Percentiles rank a stretch among this genome's conserved stretches.
phyloP scores from a whole-genome alignment of 2,888 invertebrate genomes.

The Allacma fusca region DNA sequence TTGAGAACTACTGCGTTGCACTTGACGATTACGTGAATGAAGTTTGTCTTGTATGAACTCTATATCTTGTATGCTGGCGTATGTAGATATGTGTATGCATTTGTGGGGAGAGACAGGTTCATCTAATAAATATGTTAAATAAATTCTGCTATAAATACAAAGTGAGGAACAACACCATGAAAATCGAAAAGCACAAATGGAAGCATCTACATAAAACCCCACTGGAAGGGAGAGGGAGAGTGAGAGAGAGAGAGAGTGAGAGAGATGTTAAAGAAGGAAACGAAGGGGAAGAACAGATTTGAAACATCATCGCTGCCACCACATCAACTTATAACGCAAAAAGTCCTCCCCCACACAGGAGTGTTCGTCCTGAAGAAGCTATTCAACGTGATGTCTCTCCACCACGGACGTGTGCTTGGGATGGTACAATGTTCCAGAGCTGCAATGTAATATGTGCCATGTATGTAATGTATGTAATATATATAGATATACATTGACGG shows the following conservation, averaged over 20 bases:
- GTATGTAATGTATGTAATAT: too few relatives aligned
- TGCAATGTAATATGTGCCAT: too few relatives aligned
- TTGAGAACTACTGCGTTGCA: neutral
- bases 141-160: constrained; percentile 39
- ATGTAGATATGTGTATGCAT: neutral
- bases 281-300: constrained; percentile 35
- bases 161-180: constrained; percentile 4
- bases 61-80: neutral
- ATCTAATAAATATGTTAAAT: constrained; percentile 42
- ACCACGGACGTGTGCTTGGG: too few relatives aligned
- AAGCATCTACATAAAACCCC: neutral
- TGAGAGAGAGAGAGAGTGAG: neutral
- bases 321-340: constrained; percentile 8
- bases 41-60: neutral
- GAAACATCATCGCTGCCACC: constrained; percentile 34
- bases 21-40: constrained; percentile 14
- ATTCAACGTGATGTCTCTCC: constrained; percentile 11
- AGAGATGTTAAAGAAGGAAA: constrained; percentile 3
- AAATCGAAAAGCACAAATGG: constrained; percentile 17
- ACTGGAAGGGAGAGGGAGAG: neutral
- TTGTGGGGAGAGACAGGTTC: neutral
- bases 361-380: constrained; percentile 2
- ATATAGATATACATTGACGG: too few relatives aligned
- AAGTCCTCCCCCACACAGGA: neutral
- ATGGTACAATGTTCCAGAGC: too few relatives aligned